These are phyloP conservation scores for Tiaroga cobitis DNA, from an alignment of 2,797 vertebrate species.

Conservation along the genomic window DNA sequence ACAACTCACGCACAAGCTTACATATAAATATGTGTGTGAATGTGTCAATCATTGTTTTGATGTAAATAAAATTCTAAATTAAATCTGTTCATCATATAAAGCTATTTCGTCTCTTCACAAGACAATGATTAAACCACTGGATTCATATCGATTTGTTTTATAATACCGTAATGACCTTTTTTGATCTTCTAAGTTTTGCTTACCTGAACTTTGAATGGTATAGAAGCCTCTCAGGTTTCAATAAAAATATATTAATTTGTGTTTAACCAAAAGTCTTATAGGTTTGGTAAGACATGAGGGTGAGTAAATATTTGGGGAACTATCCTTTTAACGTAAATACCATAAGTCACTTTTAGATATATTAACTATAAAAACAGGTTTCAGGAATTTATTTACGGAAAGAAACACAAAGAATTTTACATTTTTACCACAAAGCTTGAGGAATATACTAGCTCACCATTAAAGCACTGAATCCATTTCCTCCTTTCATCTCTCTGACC, in stretches of 20 bases:
- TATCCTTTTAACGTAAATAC: background rate
- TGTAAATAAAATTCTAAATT: background rate
- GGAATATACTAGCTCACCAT: conserved; percentile 79
- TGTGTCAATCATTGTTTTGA: background rate
- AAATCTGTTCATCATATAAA: background rate
- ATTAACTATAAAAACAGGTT: background rate
- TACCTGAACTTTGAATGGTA: background rate
- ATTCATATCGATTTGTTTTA: background rate
- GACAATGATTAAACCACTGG: background rate
- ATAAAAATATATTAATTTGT: background rate
- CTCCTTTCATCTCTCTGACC: conserved; percentile 97
- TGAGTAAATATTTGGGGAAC: background rate
- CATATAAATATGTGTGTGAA: background rate
- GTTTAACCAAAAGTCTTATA: background rate
- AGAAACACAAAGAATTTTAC: background rate
- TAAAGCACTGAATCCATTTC: conserved; percentile 99
- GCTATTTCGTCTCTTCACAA: background rate
- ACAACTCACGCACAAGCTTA: background rate
- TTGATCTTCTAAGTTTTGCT: background rate
- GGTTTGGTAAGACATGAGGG: background rate
- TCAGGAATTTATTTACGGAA: background rate
- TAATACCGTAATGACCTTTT: background rate
- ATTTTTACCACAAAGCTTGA: background rate
- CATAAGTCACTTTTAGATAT: background rate
- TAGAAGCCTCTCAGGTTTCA: background rate